These are phyloP conservation scores for Actinia tenebrosa DNA, from an alignment of 64 coral and sea anemone genomes.

Conservation along the genomic window DNA sequence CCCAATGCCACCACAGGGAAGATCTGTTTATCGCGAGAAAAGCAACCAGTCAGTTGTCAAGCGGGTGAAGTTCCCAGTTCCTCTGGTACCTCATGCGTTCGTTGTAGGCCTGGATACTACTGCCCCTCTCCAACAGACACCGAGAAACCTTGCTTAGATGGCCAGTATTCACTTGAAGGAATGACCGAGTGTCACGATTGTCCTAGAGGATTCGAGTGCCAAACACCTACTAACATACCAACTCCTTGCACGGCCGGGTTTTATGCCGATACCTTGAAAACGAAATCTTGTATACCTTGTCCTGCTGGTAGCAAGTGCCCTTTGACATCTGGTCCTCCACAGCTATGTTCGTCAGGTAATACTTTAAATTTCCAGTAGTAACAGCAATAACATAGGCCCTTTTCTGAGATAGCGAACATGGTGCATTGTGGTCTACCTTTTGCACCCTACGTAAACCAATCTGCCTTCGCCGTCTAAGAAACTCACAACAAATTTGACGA, in stretches of 20 bases:
- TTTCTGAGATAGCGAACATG: too few relatives aligned
- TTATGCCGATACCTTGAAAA: constrained; percentile 45
- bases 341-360: constrained; percentile 51
- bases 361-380: too few relatives aligned
- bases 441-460: too few relatives aligned
- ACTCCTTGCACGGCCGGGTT: constrained; percentile 48
- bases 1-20: constrained; percentile 88
- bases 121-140: constrained; percentile 57
- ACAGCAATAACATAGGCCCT: too few relatives aligned
- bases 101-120: constrained; percentile 72
- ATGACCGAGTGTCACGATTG: constrained; percentile 74
- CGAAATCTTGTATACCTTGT: constrained; percentile 48
- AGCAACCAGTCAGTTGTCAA: constrained; percentile 61
- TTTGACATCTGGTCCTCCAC: constrained; percentile 25
- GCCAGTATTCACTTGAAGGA: constrained; percentile 69
- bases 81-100: constrained; percentile 65
- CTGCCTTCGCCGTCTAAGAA: too few relatives aligned
- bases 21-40: constrained; percentile 67
- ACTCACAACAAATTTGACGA: too few relatives aligned
- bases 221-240: constrained; percentile 33
- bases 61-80: constrained; percentile 60
- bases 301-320: constrained; percentile 71
- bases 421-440: too few relatives aligned
- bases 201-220: constrained; percentile 57
- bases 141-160: constrained; percentile 50